Conservation (phyloP, 2,888 invertebrate species). For the Podabrus alpinus region DNA sequence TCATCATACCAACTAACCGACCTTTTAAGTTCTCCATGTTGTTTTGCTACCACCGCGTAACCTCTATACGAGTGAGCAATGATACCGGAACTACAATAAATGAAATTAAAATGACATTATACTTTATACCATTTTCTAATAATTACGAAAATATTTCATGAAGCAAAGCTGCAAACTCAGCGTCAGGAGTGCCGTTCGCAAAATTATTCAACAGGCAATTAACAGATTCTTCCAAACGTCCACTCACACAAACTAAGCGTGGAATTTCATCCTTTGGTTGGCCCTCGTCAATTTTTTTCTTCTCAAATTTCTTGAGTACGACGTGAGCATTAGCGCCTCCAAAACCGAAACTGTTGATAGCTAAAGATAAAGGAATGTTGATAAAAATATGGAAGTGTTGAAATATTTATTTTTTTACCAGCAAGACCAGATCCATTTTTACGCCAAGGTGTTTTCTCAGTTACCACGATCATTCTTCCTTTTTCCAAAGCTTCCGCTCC, state of each 20-base stretch:
- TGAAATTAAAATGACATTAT: not conserved
- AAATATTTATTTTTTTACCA: slow-evolving; percentile 16
- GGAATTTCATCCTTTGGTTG: slow-evolving; percentile 69
- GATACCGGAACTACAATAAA: slow-evolving; percentile 9
- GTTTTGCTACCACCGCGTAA: slow-evolving; percentile 14
- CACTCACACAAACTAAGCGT: slow-evolving; percentile 74
- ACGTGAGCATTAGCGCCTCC: slow-evolving; percentile 86
- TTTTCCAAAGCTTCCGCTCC: slow-evolving; percentile 66
- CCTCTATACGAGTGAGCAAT: slow-evolving; percentile 11
- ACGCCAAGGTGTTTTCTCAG: slow-evolving; percentile 68
- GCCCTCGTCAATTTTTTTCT: slow-evolving; percentile 63
- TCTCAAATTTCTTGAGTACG: slow-evolving; percentile 64
- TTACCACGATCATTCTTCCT: slow-evolving; percentile 72
- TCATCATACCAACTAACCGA: not conserved
- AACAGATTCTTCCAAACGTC: slow-evolving; percentile 79
- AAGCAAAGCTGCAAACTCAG: slow-evolving; percentile 55
- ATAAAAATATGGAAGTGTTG: slow-evolving; percentile 43
- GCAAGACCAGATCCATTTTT: slow-evolving; percentile 26
- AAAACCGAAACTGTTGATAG: slow-evolving; percentile 91
- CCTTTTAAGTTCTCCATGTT: slow-evolving; percentile 11
- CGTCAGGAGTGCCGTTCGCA: slow-evolving; percentile 64
- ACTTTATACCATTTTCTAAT: not conserved
- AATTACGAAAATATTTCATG: slow-evolving; percentile 45
- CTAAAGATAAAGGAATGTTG: no score
- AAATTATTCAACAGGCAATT: slow-evolving; percentile 67